phyloP scores from a whole-genome alignment of 1,140 invertebrate species.

The Paramacrobiotus metropolitanus region DNA sequence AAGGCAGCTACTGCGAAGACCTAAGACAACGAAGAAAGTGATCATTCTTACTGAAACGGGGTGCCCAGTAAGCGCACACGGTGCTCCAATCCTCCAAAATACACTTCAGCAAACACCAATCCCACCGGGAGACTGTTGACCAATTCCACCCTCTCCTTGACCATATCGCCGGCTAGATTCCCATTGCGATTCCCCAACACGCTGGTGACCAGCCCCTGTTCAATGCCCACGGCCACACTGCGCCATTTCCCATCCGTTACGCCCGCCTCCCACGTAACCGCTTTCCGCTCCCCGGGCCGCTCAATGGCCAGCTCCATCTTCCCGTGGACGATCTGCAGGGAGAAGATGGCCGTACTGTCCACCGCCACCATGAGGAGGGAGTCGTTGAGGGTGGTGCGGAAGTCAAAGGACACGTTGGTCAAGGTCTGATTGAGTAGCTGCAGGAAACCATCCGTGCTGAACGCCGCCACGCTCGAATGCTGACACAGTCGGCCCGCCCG shows the following conservation, averaged over 20 bases:
- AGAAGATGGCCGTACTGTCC: slow-evolving; percentile 58
- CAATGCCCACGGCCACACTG: slow-evolving; percentile 10
- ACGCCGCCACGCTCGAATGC: slow-evolving; percentile 60
- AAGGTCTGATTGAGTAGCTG: not conserved
- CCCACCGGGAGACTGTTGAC: not conserved
- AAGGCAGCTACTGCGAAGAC: too few species aligned
- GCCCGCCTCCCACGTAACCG: slow-evolving; percentile 53
- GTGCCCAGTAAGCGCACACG: not conserved
- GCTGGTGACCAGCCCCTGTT: slow-evolving; percentile 19
- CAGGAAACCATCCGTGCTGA: slow-evolving; percentile 38
- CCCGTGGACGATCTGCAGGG: slow-evolving; percentile 46
- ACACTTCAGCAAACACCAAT: not conserved
- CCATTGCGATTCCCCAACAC: not conserved
- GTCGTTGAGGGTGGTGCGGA: slow-evolving; percentile 63
- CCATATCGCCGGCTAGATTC: not conserved
- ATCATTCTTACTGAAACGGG: not conserved
- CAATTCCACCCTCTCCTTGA: not conserved
- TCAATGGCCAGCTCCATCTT: slow-evolving; percentile 59
- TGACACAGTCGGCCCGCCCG: slow-evolving; percentile 51
- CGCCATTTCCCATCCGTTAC: slow-evolving; percentile 16
- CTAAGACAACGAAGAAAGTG: too few species aligned
- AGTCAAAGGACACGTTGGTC: slow-evolving; percentile 48
- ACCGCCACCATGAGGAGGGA: slow-evolving; percentile 47
- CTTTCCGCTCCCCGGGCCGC: slow-evolving; percentile 58
- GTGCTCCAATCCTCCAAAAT: not conserved